Percentiles rank a stretch among this genome's conserved stretches.
Conservation (phyloP, 2,888 invertebrate species). For the Thumatha senex region DNA sequence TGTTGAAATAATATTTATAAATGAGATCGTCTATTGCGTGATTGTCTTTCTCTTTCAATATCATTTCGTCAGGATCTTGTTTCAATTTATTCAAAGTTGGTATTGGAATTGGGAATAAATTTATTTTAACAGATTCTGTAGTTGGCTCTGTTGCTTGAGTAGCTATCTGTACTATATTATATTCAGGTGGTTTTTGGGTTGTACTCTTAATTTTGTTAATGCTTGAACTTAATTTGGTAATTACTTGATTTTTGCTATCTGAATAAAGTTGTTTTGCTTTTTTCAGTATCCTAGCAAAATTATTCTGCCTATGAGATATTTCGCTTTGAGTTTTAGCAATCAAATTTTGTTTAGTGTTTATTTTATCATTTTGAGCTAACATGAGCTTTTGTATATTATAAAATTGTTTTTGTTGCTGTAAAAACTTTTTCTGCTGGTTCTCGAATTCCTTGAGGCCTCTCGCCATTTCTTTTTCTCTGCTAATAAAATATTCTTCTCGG, state of each 20-base stretch:
- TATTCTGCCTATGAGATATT: constrained; percentile 69
- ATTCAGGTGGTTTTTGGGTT: neutral
- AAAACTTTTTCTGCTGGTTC: constrained; percentile 68
- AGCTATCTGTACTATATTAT: constrained; percentile 16
- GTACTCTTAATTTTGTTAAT: constrained; percentile 16
- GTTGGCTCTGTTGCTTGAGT: constrained; percentile 33
- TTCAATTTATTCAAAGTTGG: constrained; percentile 47
- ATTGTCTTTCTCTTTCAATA: constrained; percentile 69
- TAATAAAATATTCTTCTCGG: constrained; percentile 51
- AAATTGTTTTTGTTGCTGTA: constrained; percentile 68
- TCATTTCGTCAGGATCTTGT: constrained; percentile 60
- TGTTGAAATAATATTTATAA: constrained; percentile 76
- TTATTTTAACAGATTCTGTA: constrained; percentile 66
- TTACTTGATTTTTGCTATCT: constrained; percentile 36
- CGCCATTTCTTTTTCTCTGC: constrained; percentile 55
- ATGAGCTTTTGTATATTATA: constrained; percentile 68
- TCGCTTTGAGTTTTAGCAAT: constrained; percentile 71
- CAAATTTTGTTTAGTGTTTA: constrained; percentile 61
- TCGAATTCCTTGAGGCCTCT: constrained; percentile 63
- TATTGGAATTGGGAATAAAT: constrained; percentile 65
- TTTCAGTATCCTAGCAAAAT: constrained; percentile 66
- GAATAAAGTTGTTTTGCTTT: constrained; percentile 63
- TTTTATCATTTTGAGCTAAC: constrained; percentile 70
- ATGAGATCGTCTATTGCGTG: constrained; percentile 70
- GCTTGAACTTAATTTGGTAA: constrained; percentile 21